A percentile compares a stretch with the other conserved stretches of the same genome.
These are phyloP conservation scores for Diadromus collaris DNA, from an alignment of 2,888 invertebrate genomes.

Conservation along the genomic window DNA sequence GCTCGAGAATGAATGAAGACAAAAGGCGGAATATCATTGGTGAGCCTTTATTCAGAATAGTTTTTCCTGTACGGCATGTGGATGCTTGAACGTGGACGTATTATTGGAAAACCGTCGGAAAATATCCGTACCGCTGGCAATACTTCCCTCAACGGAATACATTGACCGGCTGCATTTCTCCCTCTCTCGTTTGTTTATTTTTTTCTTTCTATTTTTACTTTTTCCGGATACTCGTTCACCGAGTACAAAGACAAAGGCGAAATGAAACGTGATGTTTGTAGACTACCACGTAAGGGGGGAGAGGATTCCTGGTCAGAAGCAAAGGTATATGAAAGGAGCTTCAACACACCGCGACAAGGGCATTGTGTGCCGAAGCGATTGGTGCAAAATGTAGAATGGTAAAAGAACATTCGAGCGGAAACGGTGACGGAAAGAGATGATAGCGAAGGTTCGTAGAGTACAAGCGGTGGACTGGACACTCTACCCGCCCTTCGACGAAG, in stretches of 20 bases:
- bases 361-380: conserved; percentile 18
- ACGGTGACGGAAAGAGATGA: conserved; percentile 4
- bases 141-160: conserved; percentile 20
- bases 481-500: not conserved
- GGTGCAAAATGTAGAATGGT: conserved; percentile 14
- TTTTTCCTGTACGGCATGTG: not conserved
- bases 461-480: not conserved
- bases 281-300: not conserved
- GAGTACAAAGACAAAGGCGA: conserved; percentile 14
- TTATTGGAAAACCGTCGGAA: conserved; percentile 38
- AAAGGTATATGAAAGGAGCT: conserved; percentile 1
- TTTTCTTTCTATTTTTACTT: not conserved
- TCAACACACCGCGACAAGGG: conserved; percentile 7
- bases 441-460: not conserved
- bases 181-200: not conserved
- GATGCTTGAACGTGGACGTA: not conserved
- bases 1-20: not conserved
- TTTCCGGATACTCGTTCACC: conserved; percentile 13
- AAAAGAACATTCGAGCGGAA: not conserved
- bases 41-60: not conserved
- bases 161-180: conserved; percentile 7
- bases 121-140: conserved; percentile 15
- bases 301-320: not conserved
- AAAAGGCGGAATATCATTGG: not conserved
- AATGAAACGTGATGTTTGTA: conserved; percentile 16